phyloP scores from a whole-genome alignment of 2,797 vertebrate genomes.

The Malurus leucopterus region DNA sequence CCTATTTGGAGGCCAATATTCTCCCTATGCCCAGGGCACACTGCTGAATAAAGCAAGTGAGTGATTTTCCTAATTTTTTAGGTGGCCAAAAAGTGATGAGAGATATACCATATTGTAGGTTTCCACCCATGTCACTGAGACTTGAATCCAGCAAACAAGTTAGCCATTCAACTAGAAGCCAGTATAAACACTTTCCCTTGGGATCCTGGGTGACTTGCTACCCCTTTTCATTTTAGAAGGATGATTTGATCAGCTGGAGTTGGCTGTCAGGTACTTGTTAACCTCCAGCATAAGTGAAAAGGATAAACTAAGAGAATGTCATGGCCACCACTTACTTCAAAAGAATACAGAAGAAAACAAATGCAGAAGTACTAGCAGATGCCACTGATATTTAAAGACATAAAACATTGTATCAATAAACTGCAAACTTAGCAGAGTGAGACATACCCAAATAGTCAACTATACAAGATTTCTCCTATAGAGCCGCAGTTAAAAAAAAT shows the following conservation, averaged over 20 bases:
- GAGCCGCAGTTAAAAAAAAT: neutral
- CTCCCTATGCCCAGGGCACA: neutral
- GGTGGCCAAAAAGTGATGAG: neutral
- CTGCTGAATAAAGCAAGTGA: neutral
- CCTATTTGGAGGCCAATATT: neutral
- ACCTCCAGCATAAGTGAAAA: neutral
- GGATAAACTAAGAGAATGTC: neutral
- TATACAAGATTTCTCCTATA: neutral
- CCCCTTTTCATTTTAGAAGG: neutral
- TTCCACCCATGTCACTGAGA: neutral
- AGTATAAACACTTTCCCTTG: neutral
- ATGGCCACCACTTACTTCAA: neutral
- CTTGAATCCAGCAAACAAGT: neutral
- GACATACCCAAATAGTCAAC: neutral
- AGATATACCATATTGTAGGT: neutral
- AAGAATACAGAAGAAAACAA: neutral
- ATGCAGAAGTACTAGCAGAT: neutral
- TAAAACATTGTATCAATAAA: neutral
- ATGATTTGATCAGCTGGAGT: neutral
- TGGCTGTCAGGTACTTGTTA: neutral
- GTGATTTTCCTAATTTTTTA: neutral
- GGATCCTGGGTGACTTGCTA: neutral
- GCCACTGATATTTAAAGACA: neutral
- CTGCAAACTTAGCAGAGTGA: neutral
- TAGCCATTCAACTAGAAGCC: neutral